These are phyloP conservation scores for Drosophila nr. perissopoda DNA, from an alignment of 2,888 invertebrate genomes.

Conservation along the genomic window DNA sequence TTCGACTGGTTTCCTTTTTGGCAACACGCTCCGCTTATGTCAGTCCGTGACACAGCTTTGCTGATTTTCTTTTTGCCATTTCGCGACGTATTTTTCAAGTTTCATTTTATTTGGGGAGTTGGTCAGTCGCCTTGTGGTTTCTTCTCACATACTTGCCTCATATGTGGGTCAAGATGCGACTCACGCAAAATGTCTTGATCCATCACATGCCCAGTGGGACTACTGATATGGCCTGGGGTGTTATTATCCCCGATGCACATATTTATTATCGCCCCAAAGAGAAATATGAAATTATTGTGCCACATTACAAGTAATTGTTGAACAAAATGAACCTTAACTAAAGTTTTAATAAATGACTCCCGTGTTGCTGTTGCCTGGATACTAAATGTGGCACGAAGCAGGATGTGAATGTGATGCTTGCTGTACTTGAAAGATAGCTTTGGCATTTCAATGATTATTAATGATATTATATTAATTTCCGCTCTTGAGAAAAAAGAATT, in stretches of 20 bases:
- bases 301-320: slow-evolving; percentile 45
- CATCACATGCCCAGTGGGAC: slow-evolving; percentile 43
- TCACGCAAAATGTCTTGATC: slow-evolving; percentile 62
- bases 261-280: slow-evolving; percentile 55
- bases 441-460: slow-evolving; percentile 5
- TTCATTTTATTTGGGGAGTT: slow-evolving; percentile 64
- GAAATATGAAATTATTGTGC: slow-evolving; percentile 58
- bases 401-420: slow-evolving; percentile 7
- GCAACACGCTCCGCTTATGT: slow-evolving; percentile 71
- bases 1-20: slow-evolving; percentile 79
- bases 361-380: not conserved
- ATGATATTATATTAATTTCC: not conserved
- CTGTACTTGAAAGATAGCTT: slow-evolving; percentile 11
- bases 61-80: slow-evolving; percentile 71
- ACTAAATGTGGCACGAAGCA: not conserved
- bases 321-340: slow-evolving; percentile 42
- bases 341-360: slow-evolving; percentile 35
- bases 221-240: slow-evolving; percentile 50
- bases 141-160: slow-evolving; percentile 47
- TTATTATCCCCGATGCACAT: slow-evolving; percentile 56
- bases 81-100: slow-evolving; percentile 55
- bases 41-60: slow-evolving; percentile 46
- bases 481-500: not conserved
- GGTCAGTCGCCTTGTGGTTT: slow-evolving; percentile 41
- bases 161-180: slow-evolving; percentile 76